Base-by-base conservation (phyloP, 2,888 invertebrate species). In the Mactromeris polynyma region DNA sequence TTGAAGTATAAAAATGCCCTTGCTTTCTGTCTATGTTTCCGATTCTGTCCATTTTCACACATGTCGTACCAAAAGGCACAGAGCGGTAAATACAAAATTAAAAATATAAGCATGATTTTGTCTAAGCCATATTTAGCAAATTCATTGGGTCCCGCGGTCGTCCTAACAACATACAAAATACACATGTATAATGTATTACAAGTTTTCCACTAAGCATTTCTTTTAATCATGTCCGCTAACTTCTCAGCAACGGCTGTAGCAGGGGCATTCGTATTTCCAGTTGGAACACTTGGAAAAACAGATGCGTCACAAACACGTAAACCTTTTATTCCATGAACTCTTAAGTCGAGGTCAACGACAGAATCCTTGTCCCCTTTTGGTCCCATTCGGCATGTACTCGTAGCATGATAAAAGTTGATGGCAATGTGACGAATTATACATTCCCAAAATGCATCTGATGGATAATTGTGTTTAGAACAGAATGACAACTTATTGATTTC, bases 311-410 rank as follows among this genome's bases (percentile, higher is more conserved):
- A 38, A 11, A 83, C 82, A 69, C 82, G 64, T 42, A 83, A 42
- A 3, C 82, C 82, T 14, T 83, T 64, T 1, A 83, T 83, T 19
- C 82, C 82, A 26, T 83, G 38, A 21, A 83, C 82, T 17, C 54
- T 38, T 17, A 83, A 21, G 21, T 83, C 69, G 2, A 42, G 40
- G 17, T 83, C 82, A 42, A 83, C 82, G 6, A 83, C 82, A 83
- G 82, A 40, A 3, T 21, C 42, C 11, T 38, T 36, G n/a, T 81
- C 81, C 2, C 38, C 64, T 33, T 38, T 31, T n/a, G 64, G 69
- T 21, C 82, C 82, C 82, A 83, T 83, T 69, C 64, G 58, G 38
- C 82, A 83, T 6, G 82, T 83, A 21, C 69, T 69, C 14, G 82
- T 83, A 36, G 69, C n/a, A 40, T 83, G 82, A 42, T 36, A 83